These are phyloP conservation scores for Venusia cambrica DNA, from an alignment of 2,888 invertebrate species.

Conservation along the genomic window DNA sequence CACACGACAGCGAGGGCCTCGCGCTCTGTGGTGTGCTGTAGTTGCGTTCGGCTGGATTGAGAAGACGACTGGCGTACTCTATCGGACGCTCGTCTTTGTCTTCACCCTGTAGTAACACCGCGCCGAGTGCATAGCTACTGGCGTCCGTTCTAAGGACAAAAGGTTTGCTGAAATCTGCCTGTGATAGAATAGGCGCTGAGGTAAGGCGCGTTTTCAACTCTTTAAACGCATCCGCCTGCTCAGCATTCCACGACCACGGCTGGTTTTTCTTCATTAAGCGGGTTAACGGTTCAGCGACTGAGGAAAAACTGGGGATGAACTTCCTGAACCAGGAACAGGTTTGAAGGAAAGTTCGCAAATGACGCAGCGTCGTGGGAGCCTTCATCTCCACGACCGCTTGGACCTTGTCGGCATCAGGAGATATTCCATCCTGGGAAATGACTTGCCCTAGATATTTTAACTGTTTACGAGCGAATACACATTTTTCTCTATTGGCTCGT, in stretches of 20 bases:
- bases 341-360: conserved; percentile 29
- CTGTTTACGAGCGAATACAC: too few relatives aligned
- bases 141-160: conserved; percentile 40
- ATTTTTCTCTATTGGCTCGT: too few relatives aligned
- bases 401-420: too few relatives aligned
- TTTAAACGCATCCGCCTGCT: conserved; percentile 26
- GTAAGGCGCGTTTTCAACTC: conserved; percentile 26
- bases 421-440: too few relatives aligned
- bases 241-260: too few relatives aligned
- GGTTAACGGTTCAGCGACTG: too few relatives aligned
- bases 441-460: too few relatives aligned
- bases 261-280: too few relatives aligned
- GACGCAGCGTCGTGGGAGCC: too few relatives aligned
- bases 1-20: conserved; percentile 41
- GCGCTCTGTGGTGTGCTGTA: conserved; percentile 55
- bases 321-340: conserved; percentile 43
- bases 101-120: conserved; percentile 35
- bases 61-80: too few relatives aligned
- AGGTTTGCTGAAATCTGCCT: conserved; percentile 32
- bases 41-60: conserved; percentile 49
- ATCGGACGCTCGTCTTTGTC: conserved; percentile 22
- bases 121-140: conserved; percentile 38
- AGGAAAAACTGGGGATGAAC: conserved; percentile 36
- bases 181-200: conserved; percentile 31
- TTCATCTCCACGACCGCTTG: too few relatives aligned